Conservation (phyloP, 2,113 vertebrate species). For the Nansenia antarctica region DNA sequence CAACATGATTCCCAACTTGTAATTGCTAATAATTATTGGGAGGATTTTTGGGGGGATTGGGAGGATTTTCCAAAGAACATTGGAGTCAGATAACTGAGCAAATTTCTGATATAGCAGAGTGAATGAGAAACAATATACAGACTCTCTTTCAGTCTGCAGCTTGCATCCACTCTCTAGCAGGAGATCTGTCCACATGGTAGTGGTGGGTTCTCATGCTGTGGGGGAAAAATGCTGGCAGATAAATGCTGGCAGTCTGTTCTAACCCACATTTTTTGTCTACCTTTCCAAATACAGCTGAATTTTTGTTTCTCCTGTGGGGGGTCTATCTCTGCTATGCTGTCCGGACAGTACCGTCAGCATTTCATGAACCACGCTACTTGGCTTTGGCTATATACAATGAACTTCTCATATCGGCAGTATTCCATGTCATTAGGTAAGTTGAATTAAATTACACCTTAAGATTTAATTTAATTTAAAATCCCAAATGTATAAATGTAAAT, state of each 20-base stretch:
- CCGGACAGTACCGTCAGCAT: constrained; percentile 92
- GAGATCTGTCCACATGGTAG: not conserved
- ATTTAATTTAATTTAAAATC: too few relatives aligned
- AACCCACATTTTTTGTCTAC: constrained; percentile 28
- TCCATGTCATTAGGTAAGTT: constrained; percentile 96
- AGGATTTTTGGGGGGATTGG: not conserved
- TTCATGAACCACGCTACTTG: constrained; percentile 97
- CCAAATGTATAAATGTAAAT: too few relatives aligned
- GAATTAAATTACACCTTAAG: too few relatives aligned
- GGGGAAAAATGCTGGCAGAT: not conserved
- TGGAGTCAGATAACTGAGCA: not conserved
- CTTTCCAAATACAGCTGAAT: constrained; percentile 85
- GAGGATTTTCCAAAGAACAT: too few relatives aligned
- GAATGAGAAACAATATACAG: not conserved
- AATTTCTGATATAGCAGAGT: not conserved
- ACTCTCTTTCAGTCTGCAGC: not conserved
- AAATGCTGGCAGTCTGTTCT: not conserved
- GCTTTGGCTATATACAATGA: constrained; percentile 96
- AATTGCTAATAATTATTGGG: constrained; percentile 9
- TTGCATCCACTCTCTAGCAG: not conserved
- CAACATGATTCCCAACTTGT: constrained; percentile 7
- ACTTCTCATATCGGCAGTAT: constrained; percentile 94
- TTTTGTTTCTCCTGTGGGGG: constrained; percentile 96
- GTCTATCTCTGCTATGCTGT: constrained; percentile 97
- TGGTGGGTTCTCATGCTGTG: not conserved